Evolutionary conservation across 2,113 vertebrate species (phyloP).

Genomic region (Brevimyrus niger): DNA sequence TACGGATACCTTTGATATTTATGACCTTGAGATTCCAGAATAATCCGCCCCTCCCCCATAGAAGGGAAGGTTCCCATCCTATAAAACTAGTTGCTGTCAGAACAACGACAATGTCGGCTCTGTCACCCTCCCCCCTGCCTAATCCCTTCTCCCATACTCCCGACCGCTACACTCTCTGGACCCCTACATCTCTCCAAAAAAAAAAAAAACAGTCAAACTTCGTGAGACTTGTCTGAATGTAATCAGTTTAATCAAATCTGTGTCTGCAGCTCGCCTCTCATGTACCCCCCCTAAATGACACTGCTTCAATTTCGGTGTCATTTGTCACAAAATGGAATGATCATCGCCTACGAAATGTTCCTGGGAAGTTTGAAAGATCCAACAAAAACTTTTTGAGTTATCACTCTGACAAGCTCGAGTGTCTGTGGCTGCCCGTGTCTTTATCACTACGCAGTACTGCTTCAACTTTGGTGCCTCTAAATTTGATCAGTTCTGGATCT

Average conservation of each 20-base stretch:
- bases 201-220: background rate
- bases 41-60: background rate
- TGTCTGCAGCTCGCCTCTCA: background rate
- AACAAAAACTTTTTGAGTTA: background rate
- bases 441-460: background rate
- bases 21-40: background rate
- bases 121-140: background rate
- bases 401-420: background rate
- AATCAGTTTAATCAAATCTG: background rate
- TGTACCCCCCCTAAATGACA: background rate
- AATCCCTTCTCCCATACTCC: background rate
- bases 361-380: background rate
- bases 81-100: background rate
- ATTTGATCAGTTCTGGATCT: background rate
- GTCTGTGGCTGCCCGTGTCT: background rate
- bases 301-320: background rate
- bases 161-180: background rate
- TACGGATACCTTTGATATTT: background rate
- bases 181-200: background rate
- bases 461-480: background rate
- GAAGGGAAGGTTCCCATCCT: slow-evolving; percentile 5
- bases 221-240: background rate
- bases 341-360: background rate
- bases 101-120: background rate
- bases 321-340: background rate